Evolutionary conservation across 1,140 invertebrate genomes (phyloP), one percentile per base, ranked within the genome.

Genomic region (Leucophenga varia): DNA sequence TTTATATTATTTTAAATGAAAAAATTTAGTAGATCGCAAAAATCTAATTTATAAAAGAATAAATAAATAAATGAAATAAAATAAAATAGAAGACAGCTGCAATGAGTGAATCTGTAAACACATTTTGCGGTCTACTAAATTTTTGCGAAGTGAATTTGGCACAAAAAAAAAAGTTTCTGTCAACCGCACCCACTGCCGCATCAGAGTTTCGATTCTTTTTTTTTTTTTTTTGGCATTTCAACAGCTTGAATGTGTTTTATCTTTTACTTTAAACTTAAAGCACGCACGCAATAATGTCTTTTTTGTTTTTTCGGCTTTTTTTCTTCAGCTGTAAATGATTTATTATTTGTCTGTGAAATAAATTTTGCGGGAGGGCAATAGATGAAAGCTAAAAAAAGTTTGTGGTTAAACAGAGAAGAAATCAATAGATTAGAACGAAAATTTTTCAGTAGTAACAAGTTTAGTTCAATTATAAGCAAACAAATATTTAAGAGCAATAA

Each of bases 351-450:
- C 10, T 25, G 22, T n/a, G n/a, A n/a, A n/a, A n/a, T n/a, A n/a
- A n/a, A n/a, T n/a, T n/a, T n/a, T n/a, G n/a, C n/a, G n/a, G n/a
- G n/a, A n/a, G n/a, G n/a, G n/a, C n/a, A n/a, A n/a, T n/a, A n/a
- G n/a, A n/a, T n/a, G n/a, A n/a, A n/a, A n/a, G n/a, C n/a, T n/a
- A n/a, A n/a, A n/a, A n/a, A 28, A 28, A 28, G 25, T 28, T 28
- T 28, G 25, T n/a, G n/a, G n/a, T n/a, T n/a, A n/a, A n/a, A n/a
- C n/a, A n/a, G n/a, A n/a, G n/a, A n/a, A n/a, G 53, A 55, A 52
- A 52, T 59, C 59, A 67, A 63, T 57, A 48, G 63, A 64, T 59
- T 63, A 68, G 63, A 67, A 67, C 64, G 63, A 51, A 35, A n/a
- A n/a, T n/a, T n/a, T n/a, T n/a, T n/a, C n/a, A n/a, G n/a, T n/a